phyloP scores from a whole-genome alignment of 2,888 invertebrate species.

The Prenolepis imparis region DNA sequence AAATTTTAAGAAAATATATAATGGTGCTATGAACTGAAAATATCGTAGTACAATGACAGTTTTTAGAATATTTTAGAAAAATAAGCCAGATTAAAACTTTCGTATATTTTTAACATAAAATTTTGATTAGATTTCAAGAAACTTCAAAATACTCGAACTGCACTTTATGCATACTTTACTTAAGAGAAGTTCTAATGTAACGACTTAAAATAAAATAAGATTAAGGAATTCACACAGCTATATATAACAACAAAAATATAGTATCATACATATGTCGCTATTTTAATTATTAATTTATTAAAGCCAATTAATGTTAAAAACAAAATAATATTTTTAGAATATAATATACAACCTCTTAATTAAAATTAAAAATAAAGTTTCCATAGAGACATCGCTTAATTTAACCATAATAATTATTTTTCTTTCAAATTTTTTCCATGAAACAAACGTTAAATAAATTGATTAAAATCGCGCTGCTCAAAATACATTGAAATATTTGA shows the following conservation, averaged over 20 bases:
- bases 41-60: neutral
- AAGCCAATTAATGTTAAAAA: neutral
- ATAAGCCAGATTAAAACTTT: neutral
- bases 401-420: neutral
- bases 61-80: neutral
- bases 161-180: neutral
- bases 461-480: no score
- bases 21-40: neutral
- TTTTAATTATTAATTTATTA: neutral
- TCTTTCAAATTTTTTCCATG: no score
- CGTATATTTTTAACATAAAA: neutral
- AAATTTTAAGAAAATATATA: neutral
- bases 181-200: no score
- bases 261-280: no score
- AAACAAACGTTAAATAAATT: no score
- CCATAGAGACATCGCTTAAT: neutral
- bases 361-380: neutral
- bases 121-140: neutral
- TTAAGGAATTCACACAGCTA: neutral
- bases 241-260: neutral
- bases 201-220: neutral
- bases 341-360: neutral
- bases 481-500: neutral
- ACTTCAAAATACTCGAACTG: neutral
- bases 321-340: neutral